phyloP scores from a whole-genome alignment of 92 coral and sea anemone species.

The Zoanthus gigantus region DNA sequence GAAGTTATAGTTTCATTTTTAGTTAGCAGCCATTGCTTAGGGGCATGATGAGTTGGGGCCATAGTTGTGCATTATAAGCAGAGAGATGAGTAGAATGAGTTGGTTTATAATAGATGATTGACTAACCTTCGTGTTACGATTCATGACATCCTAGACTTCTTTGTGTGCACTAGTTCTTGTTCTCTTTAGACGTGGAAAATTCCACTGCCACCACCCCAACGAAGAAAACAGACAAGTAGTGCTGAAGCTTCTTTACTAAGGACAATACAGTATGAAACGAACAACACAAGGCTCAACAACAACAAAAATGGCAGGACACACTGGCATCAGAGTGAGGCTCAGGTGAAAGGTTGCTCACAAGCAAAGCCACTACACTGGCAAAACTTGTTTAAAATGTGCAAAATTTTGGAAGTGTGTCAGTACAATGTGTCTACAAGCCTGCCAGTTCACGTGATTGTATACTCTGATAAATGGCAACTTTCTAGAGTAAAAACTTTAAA shows the following conservation, averaged over 20 bases:
- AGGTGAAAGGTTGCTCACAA: too few relatives aligned
- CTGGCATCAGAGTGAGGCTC: too few relatives aligned
- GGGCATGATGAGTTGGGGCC: not conserved
- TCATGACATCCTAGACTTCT: not conserved
- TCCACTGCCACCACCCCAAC: not conserved
- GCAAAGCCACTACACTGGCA: too few relatives aligned
- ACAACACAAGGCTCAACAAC: too few relatives aligned
- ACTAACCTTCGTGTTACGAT: not conserved
- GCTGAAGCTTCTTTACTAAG: not conserved
- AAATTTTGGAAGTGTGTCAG: not conserved
- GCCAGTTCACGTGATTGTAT: too few relatives aligned
- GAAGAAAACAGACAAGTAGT: not conserved
- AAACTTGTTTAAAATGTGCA: too few relatives aligned
- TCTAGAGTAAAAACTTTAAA: too few relatives aligned
- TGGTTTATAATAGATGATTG: not conserved
- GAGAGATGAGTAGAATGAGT: not conserved
- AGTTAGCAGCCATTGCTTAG: constrained; percentile 45
- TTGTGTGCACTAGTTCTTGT: too few relatives aligned
- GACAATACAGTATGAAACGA: not conserved
- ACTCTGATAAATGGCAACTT: too few relatives aligned
- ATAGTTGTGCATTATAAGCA: not conserved
- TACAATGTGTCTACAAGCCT: too few relatives aligned
- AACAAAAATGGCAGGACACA: too few relatives aligned
- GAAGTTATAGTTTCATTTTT: constrained; percentile 60
- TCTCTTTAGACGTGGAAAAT: too few relatives aligned